Evolutionary conservation across 2,888 invertebrate species (phyloP).

Genomic region (Bhutanitis thaidina): DNA sequence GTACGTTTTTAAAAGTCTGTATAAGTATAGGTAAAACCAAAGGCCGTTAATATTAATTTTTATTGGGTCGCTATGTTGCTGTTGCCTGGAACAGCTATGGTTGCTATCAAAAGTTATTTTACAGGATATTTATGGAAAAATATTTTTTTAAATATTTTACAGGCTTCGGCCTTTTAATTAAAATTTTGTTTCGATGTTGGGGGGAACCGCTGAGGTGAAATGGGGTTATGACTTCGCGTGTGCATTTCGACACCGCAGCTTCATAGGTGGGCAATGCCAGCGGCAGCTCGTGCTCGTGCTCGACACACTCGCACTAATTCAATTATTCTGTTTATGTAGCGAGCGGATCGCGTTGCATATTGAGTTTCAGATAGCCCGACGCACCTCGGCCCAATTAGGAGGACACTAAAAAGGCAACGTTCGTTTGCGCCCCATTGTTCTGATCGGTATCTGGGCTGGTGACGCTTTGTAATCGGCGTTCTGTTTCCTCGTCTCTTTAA

Average conservation of each 20-base stretch:
- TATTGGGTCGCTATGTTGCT: background rate
- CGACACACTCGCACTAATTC: constrained; percentile 64
- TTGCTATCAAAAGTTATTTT: background rate
- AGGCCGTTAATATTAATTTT: background rate
- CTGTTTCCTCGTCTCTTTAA: constrained; percentile 69
- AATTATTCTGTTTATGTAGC: constrained; percentile 73
- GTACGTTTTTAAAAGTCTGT: background rate
- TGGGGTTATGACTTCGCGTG: constrained; percentile 18
- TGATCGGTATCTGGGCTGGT: constrained; percentile 56
- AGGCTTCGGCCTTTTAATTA: background rate
- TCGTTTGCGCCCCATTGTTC: constrained; percentile 63
- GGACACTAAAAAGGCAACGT: constrained; percentile 68
- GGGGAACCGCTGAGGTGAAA: constrained; percentile 4
- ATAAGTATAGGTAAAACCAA: background rate
- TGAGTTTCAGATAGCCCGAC: constrained; percentile 51
- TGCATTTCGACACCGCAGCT: constrained; percentile 32
- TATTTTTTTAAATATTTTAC: no score
- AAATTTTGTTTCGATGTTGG: background rate
- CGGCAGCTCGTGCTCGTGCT: constrained; percentile 44
- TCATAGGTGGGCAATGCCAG: constrained; percentile 44
- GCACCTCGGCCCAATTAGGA: constrained; percentile 69
- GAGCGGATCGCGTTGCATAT: constrained; percentile 69
- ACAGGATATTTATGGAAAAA: no score
- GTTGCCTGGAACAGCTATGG: no score
- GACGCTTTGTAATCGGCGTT: constrained; percentile 53